phyloP scores from a whole-genome alignment of 92 coral and sea anemone genomes.

The Porites cylindrica region DNA sequence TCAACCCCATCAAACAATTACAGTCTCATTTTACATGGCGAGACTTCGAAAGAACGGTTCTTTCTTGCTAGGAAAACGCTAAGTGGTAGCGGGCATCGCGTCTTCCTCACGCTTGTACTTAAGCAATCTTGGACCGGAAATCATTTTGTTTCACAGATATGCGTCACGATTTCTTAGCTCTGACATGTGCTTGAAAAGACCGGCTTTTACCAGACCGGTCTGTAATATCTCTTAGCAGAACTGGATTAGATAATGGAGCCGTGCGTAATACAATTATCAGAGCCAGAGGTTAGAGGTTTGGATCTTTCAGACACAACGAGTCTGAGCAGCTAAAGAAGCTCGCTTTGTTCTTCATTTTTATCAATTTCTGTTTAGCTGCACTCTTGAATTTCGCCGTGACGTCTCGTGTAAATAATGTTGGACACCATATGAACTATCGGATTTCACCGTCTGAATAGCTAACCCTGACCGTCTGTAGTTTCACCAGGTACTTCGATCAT shows the following conservation, averaged over 20 bases:
- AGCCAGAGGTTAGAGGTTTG: not conserved
- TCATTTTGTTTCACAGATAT: slow-evolving; percentile 7
- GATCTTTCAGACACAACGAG: slow-evolving; percentile 2
- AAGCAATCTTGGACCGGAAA: slow-evolving; percentile 37
- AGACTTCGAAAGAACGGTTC: slow-evolving; percentile 5
- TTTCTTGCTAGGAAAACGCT: not conserved
- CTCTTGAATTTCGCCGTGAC: slow-evolving; percentile 54
- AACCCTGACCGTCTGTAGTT: not conserved
- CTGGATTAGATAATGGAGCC: not conserved
- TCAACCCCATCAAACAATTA: slow-evolving; percentile 4
- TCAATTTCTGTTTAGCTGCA: slow-evolving; percentile 30
- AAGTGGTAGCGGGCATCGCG: not conserved
- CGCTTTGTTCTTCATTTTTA: slow-evolving; percentile 28
- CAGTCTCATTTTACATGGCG: slow-evolving; percentile 16
- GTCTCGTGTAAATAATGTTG: slow-evolving; percentile 4
- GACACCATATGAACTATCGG: slow-evolving; percentile 15
- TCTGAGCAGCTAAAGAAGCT: slow-evolving; percentile 15
- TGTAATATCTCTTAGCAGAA: not conserved
- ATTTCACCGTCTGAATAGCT: slow-evolving; percentile 28
- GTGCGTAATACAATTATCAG: slow-evolving; percentile 1
- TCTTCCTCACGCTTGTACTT: not conserved
- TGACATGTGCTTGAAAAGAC: not conserved
- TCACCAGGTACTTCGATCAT: not conserved
- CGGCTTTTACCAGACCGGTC: not conserved
- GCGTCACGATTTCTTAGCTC: slow-evolving; percentile 14